Evolutionary conservation across 2,888 invertebrate species (phyloP).

Genomic region (Drosophila kokeensis): DNA sequence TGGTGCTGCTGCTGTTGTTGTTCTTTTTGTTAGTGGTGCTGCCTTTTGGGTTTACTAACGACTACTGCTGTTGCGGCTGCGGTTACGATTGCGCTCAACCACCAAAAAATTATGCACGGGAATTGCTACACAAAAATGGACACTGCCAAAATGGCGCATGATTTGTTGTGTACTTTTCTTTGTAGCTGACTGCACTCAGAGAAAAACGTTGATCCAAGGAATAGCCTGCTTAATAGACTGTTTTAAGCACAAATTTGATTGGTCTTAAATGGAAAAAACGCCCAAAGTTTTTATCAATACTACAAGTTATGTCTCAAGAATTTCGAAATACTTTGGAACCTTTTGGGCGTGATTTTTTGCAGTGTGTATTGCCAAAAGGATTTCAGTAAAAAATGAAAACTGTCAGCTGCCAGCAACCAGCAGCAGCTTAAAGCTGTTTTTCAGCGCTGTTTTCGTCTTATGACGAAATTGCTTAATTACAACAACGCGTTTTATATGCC

Average conservation of each 20-base stretch:
- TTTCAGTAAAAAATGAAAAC: constrained; percentile 19
- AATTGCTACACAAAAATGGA: constrained; percentile 62
- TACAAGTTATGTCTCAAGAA: background rate
- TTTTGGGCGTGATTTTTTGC: background rate
- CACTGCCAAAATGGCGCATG: constrained; percentile 77
- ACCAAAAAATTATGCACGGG: constrained; percentile 74
- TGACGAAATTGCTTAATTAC: constrained; percentile 76
- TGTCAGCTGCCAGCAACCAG: constrained; percentile 7
- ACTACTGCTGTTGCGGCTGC: constrained; percentile 55
- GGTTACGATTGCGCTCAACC: constrained; percentile 46
- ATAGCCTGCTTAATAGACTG: background rate
- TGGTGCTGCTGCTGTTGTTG: constrained; percentile 8
- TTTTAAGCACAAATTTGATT: background rate
- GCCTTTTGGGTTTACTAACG: constrained; percentile 51
- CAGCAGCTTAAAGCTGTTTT: constrained; percentile 4
- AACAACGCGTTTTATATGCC: constrained; percentile 43
- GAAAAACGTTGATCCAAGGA: background rate
- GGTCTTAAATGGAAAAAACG: background rate
- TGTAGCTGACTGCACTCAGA: constrained; percentile 45
- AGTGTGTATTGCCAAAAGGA: background rate
- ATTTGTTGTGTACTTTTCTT: constrained; percentile 75
- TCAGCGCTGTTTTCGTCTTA: constrained; percentile 27
- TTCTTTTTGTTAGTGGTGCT: constrained; percentile 8
- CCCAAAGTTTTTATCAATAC: background rate
- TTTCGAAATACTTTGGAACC: background rate